Evolutionary conservation across 2,888 invertebrate genomes (phyloP).

Genomic region (Drosophila mimetica): DNA sequence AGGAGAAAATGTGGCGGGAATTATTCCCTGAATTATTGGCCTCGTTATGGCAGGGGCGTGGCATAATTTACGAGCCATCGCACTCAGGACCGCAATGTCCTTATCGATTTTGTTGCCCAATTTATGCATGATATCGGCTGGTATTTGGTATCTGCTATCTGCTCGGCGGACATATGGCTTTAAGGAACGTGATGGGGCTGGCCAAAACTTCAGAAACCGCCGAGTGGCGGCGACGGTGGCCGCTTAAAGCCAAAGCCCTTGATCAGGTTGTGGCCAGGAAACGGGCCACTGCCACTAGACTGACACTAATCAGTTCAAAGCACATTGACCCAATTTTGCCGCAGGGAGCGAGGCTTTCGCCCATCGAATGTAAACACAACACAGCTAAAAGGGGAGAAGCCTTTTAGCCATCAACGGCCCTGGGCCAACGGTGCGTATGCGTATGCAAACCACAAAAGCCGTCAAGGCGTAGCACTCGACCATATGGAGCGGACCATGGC

Average conservation of each 20-base stretch:
- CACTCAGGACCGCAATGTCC: conserved; percentile 21
- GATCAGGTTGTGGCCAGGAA: conserved; percentile 16
- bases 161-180: conserved; percentile 47
- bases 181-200: conserved; percentile 44
- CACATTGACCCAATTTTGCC: conserved; percentile 71
- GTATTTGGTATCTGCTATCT: neutral
- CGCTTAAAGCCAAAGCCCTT: conserved; percentile 27
- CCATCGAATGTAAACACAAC: conserved; percentile 52
- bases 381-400: conserved; percentile 8
- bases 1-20: conserved; percentile 66
- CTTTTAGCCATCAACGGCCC: conserved; percentile 3
- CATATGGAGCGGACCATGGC: conserved; percentile 42
- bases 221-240: neutral
- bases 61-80: conserved; percentile 66
- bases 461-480: conserved; percentile 48
- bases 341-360: neutral
- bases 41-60: conserved; percentile 71
- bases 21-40: conserved; percentile 75
- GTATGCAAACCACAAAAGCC: conserved; percentile 63
- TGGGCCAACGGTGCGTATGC: conserved; percentile 53
- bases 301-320: conserved; percentile 74
- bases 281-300: conserved; percentile 29
- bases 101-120: conserved; percentile 52
- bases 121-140: conserved; percentile 44
- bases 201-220: conserved; percentile 19